phyloP scores from a whole-genome alignment of 2,797 vertebrate genomes.

The Pitangus sulphuratus region DNA sequence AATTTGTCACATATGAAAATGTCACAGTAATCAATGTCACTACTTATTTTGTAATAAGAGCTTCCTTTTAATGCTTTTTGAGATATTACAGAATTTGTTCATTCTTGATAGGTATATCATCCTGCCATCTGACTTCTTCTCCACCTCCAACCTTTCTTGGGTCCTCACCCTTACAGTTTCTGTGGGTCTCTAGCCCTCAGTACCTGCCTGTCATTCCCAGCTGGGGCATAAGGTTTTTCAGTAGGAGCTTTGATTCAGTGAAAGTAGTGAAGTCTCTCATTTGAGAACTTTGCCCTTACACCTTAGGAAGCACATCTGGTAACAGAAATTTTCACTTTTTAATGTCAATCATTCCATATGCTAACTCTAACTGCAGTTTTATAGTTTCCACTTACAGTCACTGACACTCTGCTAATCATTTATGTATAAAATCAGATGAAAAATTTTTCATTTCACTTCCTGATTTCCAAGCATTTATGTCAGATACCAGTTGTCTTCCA shows the following conservation, averaged over 20 bases:
- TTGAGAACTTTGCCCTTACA: not conserved
- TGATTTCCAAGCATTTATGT: not conserved
- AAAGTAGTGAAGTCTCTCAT: not conserved
- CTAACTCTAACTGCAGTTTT: not conserved
- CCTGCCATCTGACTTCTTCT: not conserved
- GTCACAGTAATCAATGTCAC: not conserved
- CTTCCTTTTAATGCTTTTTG: not conserved
- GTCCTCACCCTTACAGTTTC: not conserved
- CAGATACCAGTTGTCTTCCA: not conserved
- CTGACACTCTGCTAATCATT: not conserved
- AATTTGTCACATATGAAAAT: not conserved
- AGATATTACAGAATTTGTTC: not conserved
- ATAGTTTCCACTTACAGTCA: not conserved
- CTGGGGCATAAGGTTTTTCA: not conserved
- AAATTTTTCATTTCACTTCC: not conserved
- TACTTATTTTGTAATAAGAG: not conserved
- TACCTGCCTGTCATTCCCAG: not conserved
- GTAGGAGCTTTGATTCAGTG: not conserved
- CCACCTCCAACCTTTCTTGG: not conserved
- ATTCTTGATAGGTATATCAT: not conserved
- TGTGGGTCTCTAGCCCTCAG: not conserved
- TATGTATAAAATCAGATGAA: not conserved
- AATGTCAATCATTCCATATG: not conserved
- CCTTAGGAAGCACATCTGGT: not conserved
- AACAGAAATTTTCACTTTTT: not conserved